Evolutionary conservation across 1,140 invertebrate species (phyloP), one percentile per base, ranked within the genome.

Genomic region (Trichomalopsis sarcophagae): DNA sequence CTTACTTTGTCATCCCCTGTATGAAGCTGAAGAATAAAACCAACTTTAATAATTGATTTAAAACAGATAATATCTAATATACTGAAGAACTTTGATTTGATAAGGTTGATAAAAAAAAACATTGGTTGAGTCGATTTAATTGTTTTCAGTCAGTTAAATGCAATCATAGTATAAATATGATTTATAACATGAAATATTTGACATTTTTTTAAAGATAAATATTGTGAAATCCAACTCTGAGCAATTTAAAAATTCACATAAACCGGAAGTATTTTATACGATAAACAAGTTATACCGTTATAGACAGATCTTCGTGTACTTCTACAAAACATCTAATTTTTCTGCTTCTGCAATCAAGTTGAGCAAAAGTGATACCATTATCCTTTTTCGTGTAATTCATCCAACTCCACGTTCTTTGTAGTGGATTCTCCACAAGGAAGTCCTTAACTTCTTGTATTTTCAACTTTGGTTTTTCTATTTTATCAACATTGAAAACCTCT

Each of bases 1-100:
- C 27, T 30, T 66, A 79, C 27, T 47, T 66, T 33, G n/a, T 79
- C 77, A 79, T 79, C 77, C 55, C 50, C 77, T 36, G 77, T 79
- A 66, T 79, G 77, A 33, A 79, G 55, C 77, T 79, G 17, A 33
- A 33, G 21, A 7, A 33, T 62, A 62, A 62, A 62, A 62, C 9
- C 6, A 40, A 71, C 3, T 33, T 30, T 3, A 33, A 13, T 71
- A 27, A 23, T 69, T 44, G 0, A 11, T 44, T 44, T 9, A 44
- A 44, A 7, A 10, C 7, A 44, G 40, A 44, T 11, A 44, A 44
- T 44, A 7, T 44, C 1, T 9, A 44, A 0, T 44, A 44, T 44
- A 44, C 40, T 44, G 40, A 11, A 11, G 40, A 44, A 44, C 9
- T 44, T 44, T 44, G 7, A 44, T 44, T 44, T 44, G 1, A 44